A percentile compares a stretch with the other conserved stretches of the same genome.
Conservation (phyloP, 2,113 vertebrate genomes). For the Cynoglossus semilaevis region DNA sequence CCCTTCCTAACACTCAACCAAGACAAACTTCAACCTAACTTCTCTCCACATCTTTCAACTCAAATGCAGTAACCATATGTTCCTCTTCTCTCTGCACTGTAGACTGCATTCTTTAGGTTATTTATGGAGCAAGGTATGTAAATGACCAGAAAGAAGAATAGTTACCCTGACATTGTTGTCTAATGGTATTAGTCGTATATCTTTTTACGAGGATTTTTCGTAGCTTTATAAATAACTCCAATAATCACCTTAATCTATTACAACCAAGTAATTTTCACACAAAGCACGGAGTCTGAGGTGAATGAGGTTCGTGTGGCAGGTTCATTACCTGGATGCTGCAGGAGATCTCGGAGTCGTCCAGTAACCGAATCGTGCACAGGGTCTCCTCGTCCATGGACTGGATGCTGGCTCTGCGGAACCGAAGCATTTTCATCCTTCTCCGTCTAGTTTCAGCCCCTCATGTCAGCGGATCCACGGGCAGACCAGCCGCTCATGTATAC, state of each 20-base stretch:
- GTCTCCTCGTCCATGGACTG: slow-evolving; percentile 88
- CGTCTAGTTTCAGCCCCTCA: slow-evolving; percentile 68
- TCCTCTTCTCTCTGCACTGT: not conserved
- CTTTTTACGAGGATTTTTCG: not conserved
- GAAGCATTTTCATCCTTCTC: slow-evolving; percentile 90
- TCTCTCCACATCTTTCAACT: slow-evolving; percentile 23
- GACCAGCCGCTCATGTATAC: slow-evolving; percentile 16
- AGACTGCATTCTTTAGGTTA: no score
- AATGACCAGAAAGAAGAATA: no score
- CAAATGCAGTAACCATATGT: not conserved
- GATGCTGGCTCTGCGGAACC: slow-evolving; percentile 92
- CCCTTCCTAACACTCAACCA: slow-evolving; percentile 58
- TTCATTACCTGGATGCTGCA: slow-evolving; percentile 88
- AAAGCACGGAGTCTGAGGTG: slow-evolving; percentile 2
- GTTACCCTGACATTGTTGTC: no score
- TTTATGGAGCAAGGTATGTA: slow-evolving; percentile 7
- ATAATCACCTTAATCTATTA: not conserved
- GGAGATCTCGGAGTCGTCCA: slow-evolving; percentile 92
- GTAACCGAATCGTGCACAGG: slow-evolving; percentile 88
- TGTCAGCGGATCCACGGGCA: slow-evolving; percentile 57
- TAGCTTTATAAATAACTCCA: slow-evolving; percentile 1
- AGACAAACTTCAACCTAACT: slow-evolving; percentile 57
- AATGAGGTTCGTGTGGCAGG: slow-evolving; percentile 13
- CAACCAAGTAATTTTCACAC: slow-evolving; percentile 35
- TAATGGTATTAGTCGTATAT: no score